Percentiles rank a stretch among this genome's conserved stretches.
These are phyloP conservation scores for Macaria notata DNA, from an alignment of 2,888 invertebrate genomes.

Conservation along the genomic window DNA sequence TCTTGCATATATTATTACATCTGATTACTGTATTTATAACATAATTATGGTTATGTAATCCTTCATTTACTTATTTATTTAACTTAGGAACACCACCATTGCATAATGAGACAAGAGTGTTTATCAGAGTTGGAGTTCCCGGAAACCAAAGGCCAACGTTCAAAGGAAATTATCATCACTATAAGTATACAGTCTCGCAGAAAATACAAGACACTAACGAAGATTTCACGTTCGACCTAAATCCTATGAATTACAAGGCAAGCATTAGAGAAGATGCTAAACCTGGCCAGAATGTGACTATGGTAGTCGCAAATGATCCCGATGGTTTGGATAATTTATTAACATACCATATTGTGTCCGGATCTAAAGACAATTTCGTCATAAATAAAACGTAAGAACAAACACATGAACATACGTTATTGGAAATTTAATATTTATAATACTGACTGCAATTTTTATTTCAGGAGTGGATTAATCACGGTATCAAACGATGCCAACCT, in stretches of 20 bases:
- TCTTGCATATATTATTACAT: no score
- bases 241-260: conserved; percentile 87
- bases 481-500: conserved; percentile 88
- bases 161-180: conserved; percentile 86
- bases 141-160: conserved; percentile 92
- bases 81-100: conserved; percentile 83
- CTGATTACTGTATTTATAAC: no score
- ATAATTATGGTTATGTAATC: no score
- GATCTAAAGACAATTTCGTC: conserved; percentile 89
- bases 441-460: background rate
- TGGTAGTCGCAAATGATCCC: conserved; percentile 88
- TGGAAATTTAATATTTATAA: background rate
- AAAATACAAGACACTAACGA: conserved; percentile 57
- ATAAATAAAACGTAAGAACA: conserved; percentile 85
- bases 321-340: conserved; percentile 88
- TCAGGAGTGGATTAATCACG: conserved; percentile 85
- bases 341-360: conserved; percentile 86
- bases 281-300: conserved; percentile 86
- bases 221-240: conserved; percentile 78
- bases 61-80: no score
- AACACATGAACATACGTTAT: background rate
- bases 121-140: conserved; percentile 89
- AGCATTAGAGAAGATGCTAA: conserved; percentile 87
- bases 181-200: conserved; percentile 67
- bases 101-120: conserved; percentile 84